Evolutionary conservation across 2,888 invertebrate genomes (phyloP), one percentile per base, ranked within the genome.

Genomic region (Aelia acuminata): DNA sequence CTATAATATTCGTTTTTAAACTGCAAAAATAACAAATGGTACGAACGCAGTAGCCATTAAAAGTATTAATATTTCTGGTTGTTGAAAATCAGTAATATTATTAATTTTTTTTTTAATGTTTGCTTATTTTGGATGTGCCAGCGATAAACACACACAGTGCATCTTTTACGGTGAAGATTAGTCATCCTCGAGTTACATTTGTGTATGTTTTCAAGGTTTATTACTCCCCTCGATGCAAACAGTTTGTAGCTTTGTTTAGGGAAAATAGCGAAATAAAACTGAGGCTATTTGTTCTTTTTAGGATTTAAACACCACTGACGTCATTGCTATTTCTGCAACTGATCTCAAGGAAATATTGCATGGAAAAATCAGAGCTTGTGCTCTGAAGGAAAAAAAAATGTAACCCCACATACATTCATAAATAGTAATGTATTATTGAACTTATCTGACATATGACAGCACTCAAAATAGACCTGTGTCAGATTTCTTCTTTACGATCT

Each of bases 291-390:
- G 63, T 31, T 63, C 63, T 13, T 31, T 63, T 31, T 31, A 63
- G 31, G 26, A 63, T 11, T 70, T 70, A 70, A 70, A 70, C 63
- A 35, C 35, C 35, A 70, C 63, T 7, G 18, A 70, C 63, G 63
- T 70, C 63, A 70, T 70, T 70, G 31, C 63, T 70, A 70, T 70
- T 70, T 70, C 20, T 70, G 63, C 31, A 15, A 70, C 7, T 70
- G 63, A 70, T 70, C 63, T 70, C 35, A 70, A 70, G 35, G 63
- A 35, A 70, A 31, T 70, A 70, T 70, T 43, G 18, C 63, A 35
- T 35, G 31, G 20, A 70, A 70, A 70, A 70, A 35, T 35, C 63
- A 31, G 13, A 57, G 57, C 57, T 35, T 35, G 63, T 70, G 35
- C 63, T 18, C 18, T 4, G 1, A 15, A 31, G 26, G 31, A 31